Base-by-base conservation (phyloP, 30 jellyfish, hydroid and myxozoan genomes). In the Sanderia malayensis region DNA sequence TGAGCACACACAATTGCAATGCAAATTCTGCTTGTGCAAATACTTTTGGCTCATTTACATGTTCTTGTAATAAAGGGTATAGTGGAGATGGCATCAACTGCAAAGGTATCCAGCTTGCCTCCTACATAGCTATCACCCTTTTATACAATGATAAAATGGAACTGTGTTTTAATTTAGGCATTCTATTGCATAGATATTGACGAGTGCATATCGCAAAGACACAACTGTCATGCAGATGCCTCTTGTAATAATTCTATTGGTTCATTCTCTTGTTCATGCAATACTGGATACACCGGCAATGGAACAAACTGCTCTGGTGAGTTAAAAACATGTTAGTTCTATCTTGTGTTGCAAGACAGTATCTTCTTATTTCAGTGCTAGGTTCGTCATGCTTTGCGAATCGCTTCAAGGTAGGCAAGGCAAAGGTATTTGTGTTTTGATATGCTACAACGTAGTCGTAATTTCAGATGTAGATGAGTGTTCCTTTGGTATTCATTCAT, bases 391-490 rank as follows among this genome's bases (percentile, higher is more conserved):
- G 52, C 52, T 37, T 37, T 37, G 52, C 52, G 52, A 37, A n/a
- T n/a, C n/a, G n/a, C n/a, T n/a, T n/a, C n/a, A n/a, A n/a, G n/a
- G n/a, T n/a, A n/a, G n/a, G n/a, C n/a, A n/a, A n/a, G n/a, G n/a
- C n/a, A n/a, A n/a, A n/a, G n/a, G n/a, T n/a, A n/a, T n/a, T n/a
- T n/a, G n/a, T n/a, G n/a, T n/a, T n/a, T n/a, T n/a, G n/a, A n/a
- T n/a, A n/a, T n/a, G n/a, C n/a, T n/a, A n/a, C n/a, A n/a, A n/a
- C n/a, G n/a, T n/a, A n/a, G n/a, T 18, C 17, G 46, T 21, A 0
- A 78, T 92, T 44, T 30, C 11, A 31, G 93, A 85, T 27, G 41
- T 76, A 3, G 74, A 85, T 69, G 96, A 85, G 55, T 85, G 52
- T 37, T 13, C 27, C 6, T 37, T 30, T n/a, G 23, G 17, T 0